Conservation (phyloP, 2,797 vertebrate species). For the Tenualosa ilisha region DNA sequence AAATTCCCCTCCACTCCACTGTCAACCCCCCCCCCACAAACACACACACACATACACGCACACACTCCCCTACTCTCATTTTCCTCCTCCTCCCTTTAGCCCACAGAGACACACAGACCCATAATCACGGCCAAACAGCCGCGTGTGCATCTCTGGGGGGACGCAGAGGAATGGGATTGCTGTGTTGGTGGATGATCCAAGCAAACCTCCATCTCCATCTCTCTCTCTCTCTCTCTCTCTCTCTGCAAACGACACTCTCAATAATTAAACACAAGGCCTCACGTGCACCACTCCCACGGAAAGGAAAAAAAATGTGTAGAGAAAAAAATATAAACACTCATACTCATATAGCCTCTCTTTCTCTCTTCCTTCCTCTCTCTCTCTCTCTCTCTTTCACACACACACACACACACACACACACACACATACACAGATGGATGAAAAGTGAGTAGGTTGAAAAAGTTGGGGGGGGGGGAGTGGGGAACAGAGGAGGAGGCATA, state of each 20-base stretch:
- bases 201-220: background rate
- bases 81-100: background rate
- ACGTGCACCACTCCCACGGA: slow-evolving; percentile 51
- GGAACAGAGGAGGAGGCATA: background rate
- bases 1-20: background rate
- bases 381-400: background rate
- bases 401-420: background rate
- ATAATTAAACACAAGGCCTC: slow-evolving; percentile 71
- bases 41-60: background rate
- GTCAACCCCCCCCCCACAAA: background rate
- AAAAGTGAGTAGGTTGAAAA: background rate
- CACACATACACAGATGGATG: background rate
- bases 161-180: slow-evolving; percentile 55
- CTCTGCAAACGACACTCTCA: slow-evolving; percentile 53
- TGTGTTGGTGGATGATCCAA: slow-evolving; percentile 57
- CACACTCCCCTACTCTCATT: background rate
- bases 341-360: background rate
- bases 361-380: background rate
- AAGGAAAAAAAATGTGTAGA: slow-evolving; percentile 7
- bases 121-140: background rate
- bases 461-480: slow-evolving; percentile 27
- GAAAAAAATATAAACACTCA: background rate
- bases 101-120: background rate
- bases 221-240: background rate
- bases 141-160: background rate